phyloP scores from a whole-genome alignment of 2,113 vertebrate species.

The Callospermophilus lateralis region DNA sequence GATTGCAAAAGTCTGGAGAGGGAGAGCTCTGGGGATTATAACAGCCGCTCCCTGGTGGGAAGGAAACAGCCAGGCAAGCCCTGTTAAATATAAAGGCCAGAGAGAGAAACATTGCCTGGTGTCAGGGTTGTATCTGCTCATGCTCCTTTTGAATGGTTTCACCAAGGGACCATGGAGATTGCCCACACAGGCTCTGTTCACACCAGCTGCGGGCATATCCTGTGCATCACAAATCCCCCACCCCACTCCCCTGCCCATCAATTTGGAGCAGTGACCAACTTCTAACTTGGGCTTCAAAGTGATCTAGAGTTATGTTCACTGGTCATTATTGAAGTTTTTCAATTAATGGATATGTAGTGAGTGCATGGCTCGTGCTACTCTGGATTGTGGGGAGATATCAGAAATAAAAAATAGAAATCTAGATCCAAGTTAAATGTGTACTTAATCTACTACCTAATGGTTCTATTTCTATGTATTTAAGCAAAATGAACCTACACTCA shows the following conservation, averaged over 20 bases:
- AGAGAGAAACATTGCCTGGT: neutral
- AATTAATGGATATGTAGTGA: neutral
- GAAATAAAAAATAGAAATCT: neutral
- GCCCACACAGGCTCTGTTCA: neutral
- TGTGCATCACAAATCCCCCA: neutral
- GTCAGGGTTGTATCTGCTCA: neutral
- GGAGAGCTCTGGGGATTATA: slow-evolving; percentile 39
- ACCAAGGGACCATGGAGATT: neutral
- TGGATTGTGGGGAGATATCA: neutral
- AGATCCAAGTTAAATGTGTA: neutral
- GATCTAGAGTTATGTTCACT: neutral
- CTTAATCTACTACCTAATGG: neutral
- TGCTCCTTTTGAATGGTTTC: neutral
- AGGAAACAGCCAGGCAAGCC: slow-evolving; percentile 10
- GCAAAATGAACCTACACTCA: neutral
- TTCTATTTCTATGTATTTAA: neutral
- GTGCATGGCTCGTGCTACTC: neutral
- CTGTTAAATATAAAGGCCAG: slow-evolving; percentile 58
- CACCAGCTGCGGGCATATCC: neutral
- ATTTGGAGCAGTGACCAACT: neutral
- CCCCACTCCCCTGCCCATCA: neutral
- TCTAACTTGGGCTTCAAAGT: neutral
- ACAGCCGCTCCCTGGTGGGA: neutral
- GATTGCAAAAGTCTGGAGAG: neutral
- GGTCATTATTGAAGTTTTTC: neutral